Evolutionary conservation across 2,113 vertebrate species (phyloP).

Genomic region (Sorex araneus): DNA sequence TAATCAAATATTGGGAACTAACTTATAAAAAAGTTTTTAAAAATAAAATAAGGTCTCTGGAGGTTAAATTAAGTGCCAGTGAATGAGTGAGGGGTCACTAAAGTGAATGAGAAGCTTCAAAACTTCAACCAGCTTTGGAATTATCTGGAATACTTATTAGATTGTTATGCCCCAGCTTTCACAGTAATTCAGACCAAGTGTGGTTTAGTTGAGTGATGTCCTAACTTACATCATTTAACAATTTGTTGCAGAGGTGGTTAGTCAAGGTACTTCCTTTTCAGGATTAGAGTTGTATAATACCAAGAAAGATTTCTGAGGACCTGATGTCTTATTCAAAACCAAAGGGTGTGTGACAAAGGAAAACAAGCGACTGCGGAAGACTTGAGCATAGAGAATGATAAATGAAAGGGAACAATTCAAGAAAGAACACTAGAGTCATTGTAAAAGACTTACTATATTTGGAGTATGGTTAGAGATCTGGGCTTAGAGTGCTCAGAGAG

Average conservation of each 20-base stretch:
- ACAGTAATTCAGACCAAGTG: not conserved
- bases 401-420: not conserved
- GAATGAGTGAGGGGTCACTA: rapidly evolving
- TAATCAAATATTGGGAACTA: no score
- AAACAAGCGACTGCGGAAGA: not conserved
- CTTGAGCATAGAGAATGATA: no score
- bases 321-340: not conserved
- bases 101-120: no score
- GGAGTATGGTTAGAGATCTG: no score
- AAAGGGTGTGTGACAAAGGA: not conserved
- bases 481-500: not conserved
- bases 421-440: not conserved
- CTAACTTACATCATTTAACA: not conserved
- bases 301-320: no score
- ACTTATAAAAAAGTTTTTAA: no score
- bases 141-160: no score
- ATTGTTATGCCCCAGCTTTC: no score
- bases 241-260: not conserved
- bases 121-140: not conserved
- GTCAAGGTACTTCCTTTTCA: not conserved
- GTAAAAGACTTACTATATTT: not conserved
- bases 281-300: not conserved
- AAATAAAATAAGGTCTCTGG: no score
- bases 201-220: not conserved
- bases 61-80: not conserved